These are phyloP conservation scores for Pomacea maculata DNA, from an alignment of 1,140 invertebrate genomes.

Conservation along the genomic window DNA sequence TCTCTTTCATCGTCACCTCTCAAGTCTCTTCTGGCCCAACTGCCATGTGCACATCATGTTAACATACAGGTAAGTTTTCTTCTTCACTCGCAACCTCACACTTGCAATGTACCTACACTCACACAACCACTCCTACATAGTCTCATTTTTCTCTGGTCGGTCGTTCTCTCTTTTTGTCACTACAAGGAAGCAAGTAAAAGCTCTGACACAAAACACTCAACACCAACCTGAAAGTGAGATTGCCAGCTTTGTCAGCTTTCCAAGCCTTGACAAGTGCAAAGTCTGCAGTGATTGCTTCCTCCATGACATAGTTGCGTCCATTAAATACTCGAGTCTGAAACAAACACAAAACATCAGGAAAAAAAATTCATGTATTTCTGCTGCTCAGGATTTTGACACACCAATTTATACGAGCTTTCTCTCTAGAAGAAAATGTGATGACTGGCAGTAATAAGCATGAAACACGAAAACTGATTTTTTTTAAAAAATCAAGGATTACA, in stretches of 20 bases:
- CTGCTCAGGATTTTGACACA: neutral
- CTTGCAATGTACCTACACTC: neutral
- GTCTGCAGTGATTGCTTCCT: slow-evolving; percentile 95
- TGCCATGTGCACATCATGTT: too few species aligned
- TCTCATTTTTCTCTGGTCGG: too few species aligned
- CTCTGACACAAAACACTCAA: neutral
- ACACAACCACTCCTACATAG: neutral
- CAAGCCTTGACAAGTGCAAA: slow-evolving; percentile 96
- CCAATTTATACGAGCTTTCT: neutral
- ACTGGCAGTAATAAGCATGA: too few species aligned
- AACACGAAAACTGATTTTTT: too few species aligned
- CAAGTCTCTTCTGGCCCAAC: too few species aligned
- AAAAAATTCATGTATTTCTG: slow-evolving; percentile 5
- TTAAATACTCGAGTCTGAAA: slow-evolving; percentile 77
- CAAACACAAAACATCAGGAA: neutral
- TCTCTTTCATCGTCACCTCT: too few species aligned
- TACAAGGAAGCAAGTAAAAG: neutral
- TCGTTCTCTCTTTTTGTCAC: too few species aligned
- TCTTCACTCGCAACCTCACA: neutral
- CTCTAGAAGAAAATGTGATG: neutral
- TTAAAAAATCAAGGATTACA: too few species aligned
- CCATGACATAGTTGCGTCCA: slow-evolving; percentile 89
- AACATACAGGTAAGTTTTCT: too few species aligned
- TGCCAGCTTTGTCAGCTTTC: slow-evolving; percentile 93
- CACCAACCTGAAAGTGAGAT: slow-evolving; percentile 86